phyloP scores from a whole-genome alignment of 2,888 invertebrate species.

The Malachius bipustulatus region DNA sequence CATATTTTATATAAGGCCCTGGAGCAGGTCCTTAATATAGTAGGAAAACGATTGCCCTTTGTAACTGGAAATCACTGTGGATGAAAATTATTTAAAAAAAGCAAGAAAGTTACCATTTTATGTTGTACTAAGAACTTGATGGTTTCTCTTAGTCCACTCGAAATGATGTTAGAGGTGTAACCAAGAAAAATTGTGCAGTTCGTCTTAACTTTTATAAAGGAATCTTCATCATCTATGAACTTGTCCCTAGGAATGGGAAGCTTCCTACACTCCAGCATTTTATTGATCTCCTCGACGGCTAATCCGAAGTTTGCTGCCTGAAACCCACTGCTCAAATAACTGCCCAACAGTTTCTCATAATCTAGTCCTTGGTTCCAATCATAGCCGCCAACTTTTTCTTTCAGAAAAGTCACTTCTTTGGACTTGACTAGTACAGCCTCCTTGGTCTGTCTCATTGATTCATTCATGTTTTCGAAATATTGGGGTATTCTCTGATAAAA shows the following conservation, averaged over 20 bases:
- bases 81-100: slow-evolving; percentile 5
- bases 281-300: slow-evolving; percentile 82
- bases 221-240: slow-evolving; percentile 60
- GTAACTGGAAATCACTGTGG: too few species aligned
- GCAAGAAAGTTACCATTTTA: slow-evolving; percentile 51
- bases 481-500: too few species aligned
- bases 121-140: slow-evolving; percentile 78
- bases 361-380: slow-evolving; percentile 87
- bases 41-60: too few species aligned
- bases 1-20: too few species aligned
- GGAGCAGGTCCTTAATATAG: too few species aligned
- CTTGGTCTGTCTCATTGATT: slow-evolving; percentile 9
- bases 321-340: slow-evolving; percentile 79
- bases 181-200: slow-evolving; percentile 94
- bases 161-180: slow-evolving; percentile 95
- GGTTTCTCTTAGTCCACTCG: slow-evolving; percentile 86
- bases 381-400: slow-evolving; percentile 62
- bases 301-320: slow-evolving; percentile 93
- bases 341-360: slow-evolving; percentile 69
- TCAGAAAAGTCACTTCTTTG: slow-evolving; percentile 25
- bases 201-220: slow-evolving; percentile 61
- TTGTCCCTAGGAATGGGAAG: slow-evolving; percentile 56
- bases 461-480: too few species aligned
- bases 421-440: slow-evolving; percentile 30
- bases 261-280: slow-evolving; percentile 72